Base-by-base conservation (phyloP, 2,113 vertebrate genomes). In the Cyanistes caeruleus region DNA sequence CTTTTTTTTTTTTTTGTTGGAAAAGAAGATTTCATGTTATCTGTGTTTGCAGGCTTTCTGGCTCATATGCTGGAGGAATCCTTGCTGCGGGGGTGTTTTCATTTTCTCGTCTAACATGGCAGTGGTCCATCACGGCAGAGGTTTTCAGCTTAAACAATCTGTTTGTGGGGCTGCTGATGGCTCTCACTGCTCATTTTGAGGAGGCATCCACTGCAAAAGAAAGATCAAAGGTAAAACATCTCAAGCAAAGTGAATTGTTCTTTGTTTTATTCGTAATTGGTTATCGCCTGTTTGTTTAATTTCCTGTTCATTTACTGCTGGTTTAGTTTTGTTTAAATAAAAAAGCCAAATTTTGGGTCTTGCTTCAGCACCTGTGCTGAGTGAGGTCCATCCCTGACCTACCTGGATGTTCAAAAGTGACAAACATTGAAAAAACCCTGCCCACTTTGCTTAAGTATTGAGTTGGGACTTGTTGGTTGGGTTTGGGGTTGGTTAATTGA, bases 81-180 rank as follows among this genome's bases (percentile, higher is more conserved):
- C 98, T 99, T 98, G 98, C 99, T 95, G 99, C 98, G 92, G 99
- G 99, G 86, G 97, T 98, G 93, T 99, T 99, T 96, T 99, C 99
- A 27, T 98, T 99, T 93, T 99, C 99, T 94, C 98, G 98, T 94
- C 98, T 99, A 79, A 99, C 98, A 96, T 99, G 99, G 99, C 99
- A 99, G 97, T 99, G 99, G 99, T 99, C 99, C 93, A 98, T 99
- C 95, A 91, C 99, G 77, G 99, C 99, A 3, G 99, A 99, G 98
- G 99, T 99, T 98, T 99, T 99, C 89, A 98, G 99, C 96, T 98
- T 99, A 95, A 99, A 99, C 98, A 99, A 99, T 98, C 97, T 99
- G 96, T 99, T 99, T 96, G 98, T 99, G 89, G 99, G 98, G 74
- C 97, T 99, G 96, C 98, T 99, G 84, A 98, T 99, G 98, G 98